Evolutionary conservation across 2,888 invertebrate species (phyloP), one percentile per base, ranked within the genome.

Genomic region (Nemurella pictetii): DNA sequence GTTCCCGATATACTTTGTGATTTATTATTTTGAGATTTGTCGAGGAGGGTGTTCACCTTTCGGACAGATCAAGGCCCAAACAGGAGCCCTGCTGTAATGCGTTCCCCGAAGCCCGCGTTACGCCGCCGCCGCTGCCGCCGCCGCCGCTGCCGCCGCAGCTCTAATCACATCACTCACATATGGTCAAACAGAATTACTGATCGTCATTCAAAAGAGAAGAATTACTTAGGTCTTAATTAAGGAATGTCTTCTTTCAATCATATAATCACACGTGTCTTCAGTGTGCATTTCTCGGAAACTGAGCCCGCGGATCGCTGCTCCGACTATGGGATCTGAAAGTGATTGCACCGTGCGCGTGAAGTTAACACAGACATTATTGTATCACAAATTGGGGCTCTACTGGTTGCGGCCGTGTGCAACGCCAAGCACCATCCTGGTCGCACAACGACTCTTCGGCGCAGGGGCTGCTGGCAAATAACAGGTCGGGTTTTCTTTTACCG

Each of bases 111-210:
- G 27, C 27, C 82, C 72, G 27, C 72, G 27, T 82, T 27, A 25
- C 28, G 20, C 29, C 26, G 20, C n/a, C n/a, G n/a, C n/a, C n/a
- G n/a, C n/a, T n/a, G n/a, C n/a, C n/a, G n/a, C n/a, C n/a, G n/a
- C n/a, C n/a, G n/a, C n/a, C n/a, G n/a, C n/a, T n/a, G n/a, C n/a
- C n/a, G n/a, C n/a, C n/a, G n/a, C n/a, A n/a, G n/a, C 15, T 28
- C 4, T 82, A 82, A 82, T 82, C 82, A 55, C 82, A 82, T 82
- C 35, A 81, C 26, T 81, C 81, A 81, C 81, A 81, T 55, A 72
- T 82, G 82, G 36, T 82, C 82, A 72, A 72, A 55, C 82, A 29
- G 36, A 82, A 82, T 55, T 81, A 81, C 28, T n/a, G 15, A 27
- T 28, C 27, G 78, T 78, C 30, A 78, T 78, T 78, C 29, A 78